phyloP scores from a whole-genome alignment of 2,797 vertebrate species.

The Pteronotus mesoamericanus region DNA sequence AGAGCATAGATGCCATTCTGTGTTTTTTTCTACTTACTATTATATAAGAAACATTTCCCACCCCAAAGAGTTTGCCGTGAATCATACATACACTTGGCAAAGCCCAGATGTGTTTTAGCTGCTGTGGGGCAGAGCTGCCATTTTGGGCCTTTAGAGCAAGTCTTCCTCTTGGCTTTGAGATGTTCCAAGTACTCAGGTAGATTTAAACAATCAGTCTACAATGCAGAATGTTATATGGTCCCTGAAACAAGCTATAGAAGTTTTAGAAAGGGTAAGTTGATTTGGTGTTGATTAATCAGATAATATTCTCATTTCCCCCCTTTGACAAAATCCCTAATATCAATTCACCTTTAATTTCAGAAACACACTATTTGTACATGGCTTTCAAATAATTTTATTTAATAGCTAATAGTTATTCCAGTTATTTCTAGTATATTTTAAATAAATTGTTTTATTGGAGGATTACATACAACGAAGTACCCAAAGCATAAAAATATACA shows the following conservation, averaged over 20 bases:
- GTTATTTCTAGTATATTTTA: neutral
- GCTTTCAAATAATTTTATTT: constrained; percentile 28
- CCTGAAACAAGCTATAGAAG: neutral
- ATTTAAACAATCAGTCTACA: neutral
- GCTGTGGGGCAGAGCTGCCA: neutral
- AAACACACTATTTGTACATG: neutral
- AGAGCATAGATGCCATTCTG: neutral
- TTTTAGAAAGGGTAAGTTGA: neutral
- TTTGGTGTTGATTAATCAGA: neutral
- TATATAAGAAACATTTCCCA: neutral
- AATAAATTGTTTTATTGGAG: neutral
- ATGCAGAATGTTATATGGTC: neutral
- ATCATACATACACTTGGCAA: neutral
- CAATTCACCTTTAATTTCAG: neutral
- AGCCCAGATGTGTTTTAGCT: neutral
- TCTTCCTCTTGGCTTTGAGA: neutral
- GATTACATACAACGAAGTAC: neutral
- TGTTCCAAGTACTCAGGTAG: neutral
- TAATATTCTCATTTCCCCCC: neutral
- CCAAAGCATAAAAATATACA: neutral
- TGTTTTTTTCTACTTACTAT: neutral
- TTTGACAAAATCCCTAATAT: neutral
- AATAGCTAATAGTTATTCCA: neutral
- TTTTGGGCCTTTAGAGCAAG: neutral
- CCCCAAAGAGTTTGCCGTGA: neutral